Base-by-base conservation (phyloP, 1,140 invertebrate genomes). In the Cherax destructor region DNA sequence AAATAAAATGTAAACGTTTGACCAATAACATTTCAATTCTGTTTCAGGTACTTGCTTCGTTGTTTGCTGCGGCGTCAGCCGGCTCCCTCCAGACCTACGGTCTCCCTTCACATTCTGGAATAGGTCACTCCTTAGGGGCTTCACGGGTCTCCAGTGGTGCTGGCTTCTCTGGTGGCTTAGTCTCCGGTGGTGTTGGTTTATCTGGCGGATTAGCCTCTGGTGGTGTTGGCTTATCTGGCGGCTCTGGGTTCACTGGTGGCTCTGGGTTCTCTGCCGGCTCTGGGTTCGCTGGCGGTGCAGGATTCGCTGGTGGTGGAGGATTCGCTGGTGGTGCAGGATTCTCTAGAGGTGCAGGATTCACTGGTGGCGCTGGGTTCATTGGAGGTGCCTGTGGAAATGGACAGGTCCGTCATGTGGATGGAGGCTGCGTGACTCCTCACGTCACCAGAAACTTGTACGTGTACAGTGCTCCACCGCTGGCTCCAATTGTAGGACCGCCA, bases 391-490 rank as follows among this genome's bases (percentile, higher is more conserved):
- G 76, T 65, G 72, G 72, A 7, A 3, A 3, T 78, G 85, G 85
- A 5, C 85, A 77, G 52, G 85, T 86, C 21, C 85, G 50, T 77
- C 85, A 86, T 77, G 49, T 78, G 47, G 85, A 86, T 47, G 85
- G 85, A 13, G 59, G 18, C 49, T 86, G 85, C 52, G 85, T 86
- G n/a, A 78, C 85, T 11, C 85, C 72, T 18, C 49, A 78, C 18
- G 85, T 86, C 72, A 86, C 74, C 24, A 30, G 72, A 16, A 72
- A 85, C 41, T 30, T 74, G 11, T 85, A 47, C 18, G 83, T 85
- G 30, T 85, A 85, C 41, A 65, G 47, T 16, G 65, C 69, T n/a
- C 83, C 83, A 69, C 61, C 11, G 21, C 4, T 72, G 11, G 30
- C 61, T 5, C 41, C 83, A 13, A 72, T 76, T 41, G 65, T 76